These are phyloP conservation scores for Lethenteron camtschaticum DNA, from an alignment of 2,113 vertebrate species.

Conservation along the genomic window DNA sequence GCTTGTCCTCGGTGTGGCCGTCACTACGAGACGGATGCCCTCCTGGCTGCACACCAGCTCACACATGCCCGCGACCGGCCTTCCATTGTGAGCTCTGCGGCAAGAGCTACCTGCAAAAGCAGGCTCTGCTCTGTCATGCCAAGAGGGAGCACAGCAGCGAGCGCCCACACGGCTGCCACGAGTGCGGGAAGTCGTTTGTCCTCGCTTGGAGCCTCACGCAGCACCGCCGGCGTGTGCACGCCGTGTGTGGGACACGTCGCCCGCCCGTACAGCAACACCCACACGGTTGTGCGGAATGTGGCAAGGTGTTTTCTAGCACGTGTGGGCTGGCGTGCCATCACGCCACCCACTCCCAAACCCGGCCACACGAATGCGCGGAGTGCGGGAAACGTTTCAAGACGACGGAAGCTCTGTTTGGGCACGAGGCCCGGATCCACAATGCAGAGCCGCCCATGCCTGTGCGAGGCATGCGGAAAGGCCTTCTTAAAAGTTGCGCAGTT, in stretches of 20 bases:
- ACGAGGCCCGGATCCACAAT: conserved; percentile 16
- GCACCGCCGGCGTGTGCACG: conserved; percentile 66
- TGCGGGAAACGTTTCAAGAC: too few relatives aligned
- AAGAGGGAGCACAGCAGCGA: conserved; percentile 49
- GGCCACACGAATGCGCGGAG: too few relatives aligned
- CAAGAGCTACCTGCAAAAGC: too few relatives aligned
- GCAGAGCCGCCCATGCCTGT: conserved; percentile 27
- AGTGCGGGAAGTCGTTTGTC: conserved; percentile 49
- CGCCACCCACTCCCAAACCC: too few relatives aligned
- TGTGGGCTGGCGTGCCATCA: too few relatives aligned
- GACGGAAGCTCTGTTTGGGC: too few relatives aligned
- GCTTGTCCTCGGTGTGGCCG: too few relatives aligned
- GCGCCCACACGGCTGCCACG: conserved; percentile 44
- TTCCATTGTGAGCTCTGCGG: too few relatives aligned
- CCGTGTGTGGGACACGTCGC: conserved; percentile 12
- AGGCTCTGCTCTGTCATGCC: too few relatives aligned
- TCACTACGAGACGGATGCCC: too few relatives aligned
- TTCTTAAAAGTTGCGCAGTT: conserved; percentile 15
- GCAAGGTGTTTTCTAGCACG: conserved; percentile 14
- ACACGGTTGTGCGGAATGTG: conserved; percentile 42
- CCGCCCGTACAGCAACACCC: conserved; percentile 25
- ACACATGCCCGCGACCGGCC: too few relatives aligned
- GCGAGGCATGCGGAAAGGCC: conserved; percentile 14
- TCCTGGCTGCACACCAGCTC: too few relatives aligned
- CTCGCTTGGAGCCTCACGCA: conserved; percentile 59